Base-by-base conservation (phyloP, 2,113 vertebrate species). In the Myotis lucifugus region DNA sequence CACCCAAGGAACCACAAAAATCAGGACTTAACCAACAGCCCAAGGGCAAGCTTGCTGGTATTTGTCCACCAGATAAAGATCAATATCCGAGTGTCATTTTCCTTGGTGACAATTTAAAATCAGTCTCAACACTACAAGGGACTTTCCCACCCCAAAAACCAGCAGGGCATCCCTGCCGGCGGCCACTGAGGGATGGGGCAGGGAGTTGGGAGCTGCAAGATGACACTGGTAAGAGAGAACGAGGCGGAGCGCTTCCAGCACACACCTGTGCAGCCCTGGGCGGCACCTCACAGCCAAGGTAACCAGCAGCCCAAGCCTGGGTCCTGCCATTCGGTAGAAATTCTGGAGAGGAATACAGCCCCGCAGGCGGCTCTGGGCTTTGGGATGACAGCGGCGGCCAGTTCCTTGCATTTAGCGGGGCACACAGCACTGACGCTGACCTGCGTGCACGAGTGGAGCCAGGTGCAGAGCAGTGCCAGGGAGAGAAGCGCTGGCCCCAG, bases 381-480 rank as follows among this genome's bases (percentile, higher is more conserved):
- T 0, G 11, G 18, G 23, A 19, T 4, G 32, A 61, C 5, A 6
- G 7, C 3, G 37, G 4, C 50, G 18, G 4, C 32, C 4, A 5
- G 72, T 0, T 23, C 69, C 46, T 64, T 1, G 27, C 21, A 50
- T 0, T 1, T 8, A 2, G 12, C n/a, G 17, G 8, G 46, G 18
- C 8, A 34, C 66, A 21, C 6, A 32, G 29, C 0, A 0, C 48
- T 46, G 29, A 40, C 56, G 4, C 70, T 7, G 52, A 59, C 29
- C 67, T 5, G 2, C 10, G 3, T 12, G 29, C 34, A 25, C 7
- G 23, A 52, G 83, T 56, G 1, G 4, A 61, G 52, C n/a, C 34
- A 67, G 54, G 1, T 14, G 1, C 21, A 48, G 37, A 32, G 40
- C 11, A 1, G 29, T 15, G 9, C 5, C 3, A 9, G 6, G 48